Conservation (phyloP, 2,113 vertebrate genomes). For the Fukomys damarensis region DNA sequence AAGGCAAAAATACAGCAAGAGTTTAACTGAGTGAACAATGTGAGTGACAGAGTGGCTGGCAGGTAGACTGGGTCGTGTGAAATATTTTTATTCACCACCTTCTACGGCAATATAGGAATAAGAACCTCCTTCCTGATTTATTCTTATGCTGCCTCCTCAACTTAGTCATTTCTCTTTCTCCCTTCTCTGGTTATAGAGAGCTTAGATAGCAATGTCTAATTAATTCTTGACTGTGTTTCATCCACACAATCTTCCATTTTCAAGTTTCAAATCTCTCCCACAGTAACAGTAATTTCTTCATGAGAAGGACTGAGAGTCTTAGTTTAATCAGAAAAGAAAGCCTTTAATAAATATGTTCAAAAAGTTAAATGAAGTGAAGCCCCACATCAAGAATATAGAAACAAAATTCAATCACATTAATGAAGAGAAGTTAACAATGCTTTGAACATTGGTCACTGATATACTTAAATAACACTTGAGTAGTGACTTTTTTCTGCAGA, state of each 20-base stretch:
- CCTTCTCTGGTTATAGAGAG: not conserved
- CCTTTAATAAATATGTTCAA: not conserved
- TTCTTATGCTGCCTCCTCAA: not conserved
- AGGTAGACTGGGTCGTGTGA: not conserved
- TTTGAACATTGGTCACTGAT: not conserved
- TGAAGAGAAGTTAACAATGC: not conserved
- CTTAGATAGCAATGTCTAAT: too few relatives aligned
- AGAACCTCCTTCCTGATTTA: not conserved
- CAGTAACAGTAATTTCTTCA: not conserved
- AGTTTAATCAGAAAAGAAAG: not conserved
- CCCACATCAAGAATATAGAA: not conserved
- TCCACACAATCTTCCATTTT: not conserved
- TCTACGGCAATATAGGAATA: not conserved
- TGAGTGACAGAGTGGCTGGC: fast-evolving
- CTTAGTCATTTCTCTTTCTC: not conserved
- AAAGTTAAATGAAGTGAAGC: not conserved
- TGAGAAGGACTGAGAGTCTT: not conserved
- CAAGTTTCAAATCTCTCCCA: not conserved
- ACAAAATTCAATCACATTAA: not conserved
- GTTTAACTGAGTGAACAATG: not conserved
- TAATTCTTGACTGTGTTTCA: not conserved
- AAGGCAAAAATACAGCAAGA: not conserved
- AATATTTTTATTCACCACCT: not conserved
- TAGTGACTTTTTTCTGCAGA: not conserved
- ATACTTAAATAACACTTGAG: not conserved